Conservation (phyloP, 2,888 invertebrate genomes). For the Pyrrhia umbra region DNA sequence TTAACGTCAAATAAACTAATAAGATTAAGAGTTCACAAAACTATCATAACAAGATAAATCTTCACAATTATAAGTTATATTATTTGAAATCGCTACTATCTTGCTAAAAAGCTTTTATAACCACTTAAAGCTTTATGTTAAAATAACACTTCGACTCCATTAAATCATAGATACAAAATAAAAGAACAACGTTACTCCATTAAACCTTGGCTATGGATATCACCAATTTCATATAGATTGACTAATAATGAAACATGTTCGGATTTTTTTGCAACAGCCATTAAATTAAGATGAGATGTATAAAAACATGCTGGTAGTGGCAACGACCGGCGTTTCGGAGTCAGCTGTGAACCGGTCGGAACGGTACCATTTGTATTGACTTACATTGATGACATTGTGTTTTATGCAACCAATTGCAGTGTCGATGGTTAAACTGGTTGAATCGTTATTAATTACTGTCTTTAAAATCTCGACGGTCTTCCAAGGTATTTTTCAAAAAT, state of each 20-base stretch:
- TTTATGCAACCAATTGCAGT: conserved; percentile 9
- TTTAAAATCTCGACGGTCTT: neutral
- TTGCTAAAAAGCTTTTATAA: neutral
- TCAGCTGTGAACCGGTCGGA: conserved; percentile 66
- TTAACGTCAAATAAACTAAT: conserved; percentile 3
- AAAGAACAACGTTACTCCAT: neutral
- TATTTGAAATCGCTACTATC: neutral
- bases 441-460: neutral
- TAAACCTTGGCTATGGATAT: conserved; percentile 26
- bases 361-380: conserved; percentile 68
- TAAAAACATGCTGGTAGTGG: conserved; percentile 51
- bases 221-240: conserved; percentile 8
- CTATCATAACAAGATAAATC: neutral
- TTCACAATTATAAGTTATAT: neutral
- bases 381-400: conserved; percentile 51
- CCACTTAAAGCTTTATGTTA: neutral
- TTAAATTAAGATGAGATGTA: conserved; percentile 54
- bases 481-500: neutral
- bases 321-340: conserved; percentile 59
- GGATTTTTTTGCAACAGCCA: conserved; percentile 55
- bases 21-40: conserved; percentile 1
- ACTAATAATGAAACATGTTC: conserved; percentile 33
- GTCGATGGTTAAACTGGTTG: neutral
- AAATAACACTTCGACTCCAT: neutral
- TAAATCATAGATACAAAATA: neutral